Percentiles rank a stretch among this genome's conserved stretches.
Conservation (phyloP, 2,888 invertebrate genomes). For the Aelia acuminata region DNA sequence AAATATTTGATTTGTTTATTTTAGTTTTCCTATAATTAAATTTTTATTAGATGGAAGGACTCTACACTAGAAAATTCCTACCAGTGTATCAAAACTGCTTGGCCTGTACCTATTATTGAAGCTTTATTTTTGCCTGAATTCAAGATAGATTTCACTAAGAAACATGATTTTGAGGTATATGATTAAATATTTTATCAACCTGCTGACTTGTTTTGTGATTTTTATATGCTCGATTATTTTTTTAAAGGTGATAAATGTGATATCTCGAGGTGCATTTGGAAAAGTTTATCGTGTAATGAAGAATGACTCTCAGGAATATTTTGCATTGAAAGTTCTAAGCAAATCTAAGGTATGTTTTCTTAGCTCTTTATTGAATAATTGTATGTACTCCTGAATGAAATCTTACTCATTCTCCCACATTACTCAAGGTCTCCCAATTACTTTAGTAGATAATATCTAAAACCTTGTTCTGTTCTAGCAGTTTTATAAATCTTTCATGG, state of each 20-base stretch:
- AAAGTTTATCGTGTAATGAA: slow-evolving; percentile 86
- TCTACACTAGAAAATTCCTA: slow-evolving; percentile 75
- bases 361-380: background rate
- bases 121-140: slow-evolving; percentile 91
- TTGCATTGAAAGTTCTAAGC: slow-evolving; percentile 88
- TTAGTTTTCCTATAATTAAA: background rate
- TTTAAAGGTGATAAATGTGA: slow-evolving; percentile 78
- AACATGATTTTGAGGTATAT: slow-evolving; percentile 57
- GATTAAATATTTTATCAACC: background rate
- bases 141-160: slow-evolving; percentile 75
- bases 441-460: background rate
- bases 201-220: background rate
- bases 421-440: slow-evolving; percentile 3
- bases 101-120: slow-evolving; percentile 87
- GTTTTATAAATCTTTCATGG: background rate
- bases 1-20: slow-evolving; percentile 32
- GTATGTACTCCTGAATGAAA: background rate
- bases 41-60: slow-evolving; percentile 75
- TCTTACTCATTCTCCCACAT: slow-evolving; percentile 5
- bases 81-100: slow-evolving; percentile 78
- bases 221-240: background rate
- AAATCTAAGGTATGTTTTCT: slow-evolving; percentile 77
- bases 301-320: slow-evolving; percentile 76
- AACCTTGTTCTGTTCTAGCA: background rate
- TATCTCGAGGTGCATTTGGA: slow-evolving; percentile 93